Evolutionary conservation across 2,888 invertebrate genomes (phyloP).

Genomic region (Phaedon cochleariae): DNA sequence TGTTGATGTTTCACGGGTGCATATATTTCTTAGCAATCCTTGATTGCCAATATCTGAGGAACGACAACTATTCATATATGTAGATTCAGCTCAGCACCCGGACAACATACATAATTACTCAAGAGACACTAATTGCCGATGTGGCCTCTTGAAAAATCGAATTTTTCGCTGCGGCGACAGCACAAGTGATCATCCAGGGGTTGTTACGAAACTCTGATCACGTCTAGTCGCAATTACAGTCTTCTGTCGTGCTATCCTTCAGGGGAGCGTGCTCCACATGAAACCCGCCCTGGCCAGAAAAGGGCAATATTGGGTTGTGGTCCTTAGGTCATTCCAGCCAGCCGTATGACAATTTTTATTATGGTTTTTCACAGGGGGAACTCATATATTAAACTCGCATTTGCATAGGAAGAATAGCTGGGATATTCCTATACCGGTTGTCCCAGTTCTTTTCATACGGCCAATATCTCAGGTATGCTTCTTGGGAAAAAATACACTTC

Average conservation of each 20-base stretch:
- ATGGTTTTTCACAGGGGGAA: not conserved
- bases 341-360: not conserved
- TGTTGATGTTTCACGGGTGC: no score
- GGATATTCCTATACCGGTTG: not conserved
- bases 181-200: constrained; percentile 14
- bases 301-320: not conserved
- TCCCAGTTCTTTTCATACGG: no score
- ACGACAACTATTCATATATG: not conserved
- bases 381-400: not conserved
- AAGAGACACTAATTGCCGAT: constrained; percentile 1
- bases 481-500: no score
- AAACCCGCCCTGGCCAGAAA: not conserved
- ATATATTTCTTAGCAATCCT: no score
- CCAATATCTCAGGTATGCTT: no score
- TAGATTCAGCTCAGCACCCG: not conserved
- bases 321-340: not conserved
- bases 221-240: constrained; percentile 55
- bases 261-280: constrained; percentile 54
- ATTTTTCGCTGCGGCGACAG: constrained; percentile 3
- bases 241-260: constrained; percentile 56
- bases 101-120: not conserved
- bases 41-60: not conserved
- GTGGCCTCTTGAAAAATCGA: constrained; percentile 7
- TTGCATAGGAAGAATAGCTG: not conserved
- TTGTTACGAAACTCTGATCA: constrained; percentile 47